These are phyloP conservation scores for Zelleria hepariella DNA, from an alignment of 2,888 invertebrate genomes.

Conservation along the genomic window DNA sequence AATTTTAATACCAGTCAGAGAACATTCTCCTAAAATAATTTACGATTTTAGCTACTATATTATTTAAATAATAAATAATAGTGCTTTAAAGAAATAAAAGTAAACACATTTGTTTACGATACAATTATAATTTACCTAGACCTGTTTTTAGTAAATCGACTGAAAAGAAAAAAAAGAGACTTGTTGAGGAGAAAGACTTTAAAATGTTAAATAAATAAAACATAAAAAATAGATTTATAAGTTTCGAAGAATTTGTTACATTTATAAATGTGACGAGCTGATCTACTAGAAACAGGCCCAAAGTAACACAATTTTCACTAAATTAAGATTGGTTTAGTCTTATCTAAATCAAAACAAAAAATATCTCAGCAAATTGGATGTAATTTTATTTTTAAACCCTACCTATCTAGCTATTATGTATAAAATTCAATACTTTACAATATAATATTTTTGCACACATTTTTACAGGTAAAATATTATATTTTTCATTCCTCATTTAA, in stretches of 20 bases:
- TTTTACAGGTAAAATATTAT: not conserved
- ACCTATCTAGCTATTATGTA: conserved; percentile 28
- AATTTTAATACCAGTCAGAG: conserved; percentile 41
- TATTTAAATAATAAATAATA: conserved; percentile 1
- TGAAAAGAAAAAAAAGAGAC: not conserved
- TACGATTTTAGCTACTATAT: conserved; percentile 2
- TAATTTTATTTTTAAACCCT: conserved; percentile 6
- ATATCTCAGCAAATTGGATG: conserved; percentile 15
- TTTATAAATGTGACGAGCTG: not conserved
- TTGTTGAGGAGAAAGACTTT: too few species aligned
- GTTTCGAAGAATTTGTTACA: too few species aligned
- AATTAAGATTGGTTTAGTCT: conserved; percentile 10
- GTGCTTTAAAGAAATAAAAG: not conserved
- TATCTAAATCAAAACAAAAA: conserved; percentile 12
- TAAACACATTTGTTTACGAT: not conserved
- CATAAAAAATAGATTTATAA: too few species aligned
- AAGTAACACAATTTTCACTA: not conserved
- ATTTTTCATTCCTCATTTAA: conserved; percentile 26
- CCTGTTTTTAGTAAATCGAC: not conserved
- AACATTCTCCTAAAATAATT: conserved; percentile 20
- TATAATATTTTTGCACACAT: not conserved
- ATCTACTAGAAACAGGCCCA: not conserved
- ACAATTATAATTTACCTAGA: not conserved
- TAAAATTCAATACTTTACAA: conserved; percentile 45
- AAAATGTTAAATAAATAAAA: too few species aligned